phyloP scores from a whole-genome alignment of 2,113 vertebrate species.

The Glareola pratincola region DNA sequence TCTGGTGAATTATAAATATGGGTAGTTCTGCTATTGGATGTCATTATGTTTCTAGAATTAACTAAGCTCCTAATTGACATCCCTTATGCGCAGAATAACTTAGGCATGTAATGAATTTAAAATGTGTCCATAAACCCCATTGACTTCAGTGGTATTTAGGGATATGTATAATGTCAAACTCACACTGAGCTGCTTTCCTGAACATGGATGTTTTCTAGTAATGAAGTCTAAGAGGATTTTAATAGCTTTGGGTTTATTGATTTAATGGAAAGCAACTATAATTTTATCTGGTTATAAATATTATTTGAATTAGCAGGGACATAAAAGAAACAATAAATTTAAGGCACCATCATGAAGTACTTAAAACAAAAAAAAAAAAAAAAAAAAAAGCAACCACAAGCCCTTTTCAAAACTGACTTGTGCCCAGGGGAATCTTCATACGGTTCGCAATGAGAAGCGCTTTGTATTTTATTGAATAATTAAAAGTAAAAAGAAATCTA shows the following conservation, averaged over 20 bases:
- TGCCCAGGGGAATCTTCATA: not conserved
- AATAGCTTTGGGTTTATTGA: not conserved
- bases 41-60: not conserved
- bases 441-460: not conserved
- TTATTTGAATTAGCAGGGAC: not conserved
- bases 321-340: not conserved
- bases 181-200: not conserved
- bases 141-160: not conserved
- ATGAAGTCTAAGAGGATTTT: not conserved
- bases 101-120: not conserved
- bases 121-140: not conserved
- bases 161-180: not conserved
- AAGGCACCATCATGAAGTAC: not conserved
- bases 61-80: not conserved
- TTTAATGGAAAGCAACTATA: not conserved
- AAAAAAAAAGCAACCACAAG: not conserved
- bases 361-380: not conserved
- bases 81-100: not conserved
- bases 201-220: not conserved
- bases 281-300: not conserved
- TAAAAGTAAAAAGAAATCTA: not conserved
- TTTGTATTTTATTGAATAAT: not conserved
- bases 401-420: not conserved
- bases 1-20: not conserved
- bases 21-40: not conserved